phyloP scores from a whole-genome alignment of 2,888 invertebrate species.

The Xanthia togata region DNA sequence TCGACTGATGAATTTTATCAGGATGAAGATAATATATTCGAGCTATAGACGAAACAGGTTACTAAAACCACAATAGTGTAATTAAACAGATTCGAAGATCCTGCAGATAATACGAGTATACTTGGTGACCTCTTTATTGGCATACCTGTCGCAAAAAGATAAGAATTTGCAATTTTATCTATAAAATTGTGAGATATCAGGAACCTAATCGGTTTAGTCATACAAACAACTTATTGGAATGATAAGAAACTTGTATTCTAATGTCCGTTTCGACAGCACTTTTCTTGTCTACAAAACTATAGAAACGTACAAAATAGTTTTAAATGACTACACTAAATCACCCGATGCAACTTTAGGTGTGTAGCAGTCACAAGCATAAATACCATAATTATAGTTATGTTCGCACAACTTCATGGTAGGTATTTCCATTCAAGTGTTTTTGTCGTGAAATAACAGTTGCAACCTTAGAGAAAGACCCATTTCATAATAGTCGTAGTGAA shows the following conservation, averaged over 20 bases:
- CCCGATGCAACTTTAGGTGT: too few relatives aligned
- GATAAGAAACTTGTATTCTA: constrained; percentile 29
- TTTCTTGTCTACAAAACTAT: neutral
- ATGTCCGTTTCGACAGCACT: constrained; percentile 10
- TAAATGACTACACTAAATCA: too few relatives aligned
- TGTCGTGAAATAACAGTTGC: neutral
- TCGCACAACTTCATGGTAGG: too few relatives aligned
- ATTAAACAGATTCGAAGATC: neutral
- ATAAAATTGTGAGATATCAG: constrained; percentile 35
- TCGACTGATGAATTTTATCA: constrained; percentile 12
- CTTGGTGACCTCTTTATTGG: constrained; percentile 38
- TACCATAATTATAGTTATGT: too few relatives aligned
- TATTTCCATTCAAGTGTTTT: neutral
- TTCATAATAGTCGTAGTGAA: neutral
- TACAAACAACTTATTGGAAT: constrained; percentile 33
- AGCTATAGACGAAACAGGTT: neutral
- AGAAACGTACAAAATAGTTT: neutral
- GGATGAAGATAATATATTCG: neutral
- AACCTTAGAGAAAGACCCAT: neutral
- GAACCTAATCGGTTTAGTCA: constrained; percentile 35
- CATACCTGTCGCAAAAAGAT: constrained; percentile 39
- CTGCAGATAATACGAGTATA: neutral
- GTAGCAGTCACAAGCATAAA: too few relatives aligned
- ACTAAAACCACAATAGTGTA: neutral
- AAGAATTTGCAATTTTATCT: constrained; percentile 28